Evolutionary conservation across 1,140 invertebrate species (phyloP), one percentile per base, ranked within the genome.

Genomic region (Drosophila burlai): DNA sequence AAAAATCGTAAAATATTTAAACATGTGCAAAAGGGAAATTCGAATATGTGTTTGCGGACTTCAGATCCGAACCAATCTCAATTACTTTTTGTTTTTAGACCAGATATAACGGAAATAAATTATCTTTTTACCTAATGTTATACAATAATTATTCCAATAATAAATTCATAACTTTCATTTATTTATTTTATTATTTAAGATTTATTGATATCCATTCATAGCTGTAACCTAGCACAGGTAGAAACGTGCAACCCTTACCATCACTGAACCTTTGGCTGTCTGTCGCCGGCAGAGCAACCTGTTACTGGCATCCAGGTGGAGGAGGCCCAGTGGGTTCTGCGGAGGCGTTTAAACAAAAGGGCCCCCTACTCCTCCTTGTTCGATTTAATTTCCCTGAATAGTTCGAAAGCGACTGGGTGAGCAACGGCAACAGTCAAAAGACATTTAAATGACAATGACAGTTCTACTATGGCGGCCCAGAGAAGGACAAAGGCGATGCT

Each of bases 401-500:
- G 74, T 34, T 60, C 49, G 38, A 50, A 26, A 21, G 52, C 18
- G 57, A 38, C 58, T 73, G 68, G 38, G 68, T 59, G 61, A 79
- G 57, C 45, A 83, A 49, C 66, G 67, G 86, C 73, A 87, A 83
- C 85, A 89, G 85, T 85, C 85, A 82, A 89, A 82, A 81, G 84
- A 90, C 81, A 89, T 85, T 89, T 90, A 90, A 89, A 89, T 89
- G 85, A 85, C 81, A 89, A 89, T 82, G 84, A 85, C 84, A 85
- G 81, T 84, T 79, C 64, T 61, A 85, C 77, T 84, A 81, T 84
- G 73, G 68, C 74, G 65, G 49, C 66, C 52, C 75, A 68, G 57
- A 82, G 75, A 71, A 64, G 63, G 67, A 66, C 71, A 78, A 68
- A 75, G 54, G 66, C 58, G 66, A 67, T 60, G 54, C 45, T 47